Percentiles rank a stretch among this genome's conserved stretches.
Conservation (phyloP, 2,797 vertebrate genomes). For the Rhabdomys pumilio region DNA sequence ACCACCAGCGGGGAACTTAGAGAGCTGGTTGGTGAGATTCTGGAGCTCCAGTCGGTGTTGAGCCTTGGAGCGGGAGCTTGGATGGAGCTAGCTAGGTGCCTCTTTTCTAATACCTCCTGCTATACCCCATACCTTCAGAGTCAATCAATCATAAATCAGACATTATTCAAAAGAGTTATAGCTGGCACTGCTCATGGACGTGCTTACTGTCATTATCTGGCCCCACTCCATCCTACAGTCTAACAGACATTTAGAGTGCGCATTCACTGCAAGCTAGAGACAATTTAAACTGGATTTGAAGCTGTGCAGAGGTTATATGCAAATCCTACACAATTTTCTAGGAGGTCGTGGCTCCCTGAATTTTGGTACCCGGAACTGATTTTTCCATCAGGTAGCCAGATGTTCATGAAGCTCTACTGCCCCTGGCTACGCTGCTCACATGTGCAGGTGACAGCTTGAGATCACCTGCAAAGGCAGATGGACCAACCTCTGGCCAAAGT, state of each 20-base stretch:
- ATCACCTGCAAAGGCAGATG: neutral
- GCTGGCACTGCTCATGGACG: neutral
- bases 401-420: neutral
- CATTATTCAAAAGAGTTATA: neutral
- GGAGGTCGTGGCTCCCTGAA: neutral
- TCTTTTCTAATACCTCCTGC: no score
- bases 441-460: neutral
- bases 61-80: no score
- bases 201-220: neutral
- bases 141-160: neutral
- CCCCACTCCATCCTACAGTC: no score
- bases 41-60: no score
- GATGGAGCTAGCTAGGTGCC: no score
- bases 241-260: neutral
- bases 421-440: neutral
- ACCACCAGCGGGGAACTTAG: no score
- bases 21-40: no score
- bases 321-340: neutral
- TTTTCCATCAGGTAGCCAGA: neutral
- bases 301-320: neutral
- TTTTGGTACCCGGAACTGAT: neutral
- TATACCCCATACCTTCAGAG: neutral
- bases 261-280: neutral
- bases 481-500: neutral
- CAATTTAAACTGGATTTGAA: neutral